A percentile compares a stretch with the other conserved stretches of the same genome.
Conservation (phyloP, 1,140 invertebrate species). For the Lethocerus indicus region DNA sequence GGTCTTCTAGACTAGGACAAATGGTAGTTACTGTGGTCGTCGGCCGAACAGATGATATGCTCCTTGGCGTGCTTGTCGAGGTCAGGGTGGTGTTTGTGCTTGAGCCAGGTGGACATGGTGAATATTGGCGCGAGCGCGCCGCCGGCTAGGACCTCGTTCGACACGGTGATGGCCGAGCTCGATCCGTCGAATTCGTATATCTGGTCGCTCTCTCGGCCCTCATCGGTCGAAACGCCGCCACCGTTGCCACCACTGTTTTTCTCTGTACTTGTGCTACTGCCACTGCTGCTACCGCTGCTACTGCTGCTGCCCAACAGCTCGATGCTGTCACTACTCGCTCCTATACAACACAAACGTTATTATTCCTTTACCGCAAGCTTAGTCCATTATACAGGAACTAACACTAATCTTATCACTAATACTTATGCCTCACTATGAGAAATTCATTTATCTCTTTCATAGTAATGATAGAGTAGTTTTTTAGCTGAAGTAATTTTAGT, state of each 20-base stretch:
- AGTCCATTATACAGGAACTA: too few relatives aligned
- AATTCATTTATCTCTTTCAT: too few relatives aligned
- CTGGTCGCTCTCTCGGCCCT: slow-evolving; percentile 74
- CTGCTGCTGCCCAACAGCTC: slow-evolving; percentile 63
- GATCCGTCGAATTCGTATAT: slow-evolving; percentile 88
- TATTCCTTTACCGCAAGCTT: not conserved
- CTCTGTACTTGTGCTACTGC: slow-evolving; percentile 62
- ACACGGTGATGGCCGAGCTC: slow-evolving; percentile 70
- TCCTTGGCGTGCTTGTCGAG: slow-evolving; percentile 82
- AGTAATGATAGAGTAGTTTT: too few relatives aligned
- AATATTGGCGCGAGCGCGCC: slow-evolving; percentile 62
- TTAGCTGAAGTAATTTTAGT: too few relatives aligned
- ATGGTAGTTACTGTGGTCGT: slow-evolving; percentile 92
- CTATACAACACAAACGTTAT: slow-evolving; percentile 23
- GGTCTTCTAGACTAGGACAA: too few relatives aligned
- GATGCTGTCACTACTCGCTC: slow-evolving; percentile 45
- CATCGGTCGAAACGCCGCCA: slow-evolving; percentile 40
- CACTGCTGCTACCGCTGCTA: too few relatives aligned
- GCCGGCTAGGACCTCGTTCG: slow-evolving; percentile 53
- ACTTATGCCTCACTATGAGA: not conserved
- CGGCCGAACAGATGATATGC: slow-evolving; percentile 86
- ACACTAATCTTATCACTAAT: not conserved
- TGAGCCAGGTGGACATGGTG: slow-evolving; percentile 84
- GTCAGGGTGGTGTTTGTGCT: slow-evolving; percentile 52
- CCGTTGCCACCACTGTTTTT: slow-evolving; percentile 63